A percentile compares a stretch with the other conserved stretches of the same genome.
Conservation (phyloP, 2,797 vertebrate species). For the Tarsius wallacei region DNA sequence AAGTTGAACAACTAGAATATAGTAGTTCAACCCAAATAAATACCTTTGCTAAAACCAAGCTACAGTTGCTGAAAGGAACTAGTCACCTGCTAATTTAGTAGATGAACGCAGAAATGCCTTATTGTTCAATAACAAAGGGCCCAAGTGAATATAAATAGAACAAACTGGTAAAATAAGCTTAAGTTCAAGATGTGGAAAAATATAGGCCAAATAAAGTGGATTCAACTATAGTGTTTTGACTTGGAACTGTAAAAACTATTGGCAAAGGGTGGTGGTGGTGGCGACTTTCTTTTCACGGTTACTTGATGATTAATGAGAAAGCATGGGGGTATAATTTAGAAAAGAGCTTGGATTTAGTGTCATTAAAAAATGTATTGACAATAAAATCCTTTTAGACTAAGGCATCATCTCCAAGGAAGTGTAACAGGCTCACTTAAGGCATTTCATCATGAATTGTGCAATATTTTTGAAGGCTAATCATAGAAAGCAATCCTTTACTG, state of each 20-base stretch:
- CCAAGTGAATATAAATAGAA: constrained; percentile 44
- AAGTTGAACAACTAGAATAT: not conserved
- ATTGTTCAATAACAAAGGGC: not conserved
- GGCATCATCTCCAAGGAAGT: not conserved
- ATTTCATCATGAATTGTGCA: constrained; percentile 55
- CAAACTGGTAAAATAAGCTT: constrained; percentile 36
- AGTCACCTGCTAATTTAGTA: not conserved
- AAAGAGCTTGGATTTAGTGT: not conserved
- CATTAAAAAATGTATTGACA: constrained; percentile 54
- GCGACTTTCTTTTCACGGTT: constrained; percentile 32
- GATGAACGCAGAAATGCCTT: not conserved
- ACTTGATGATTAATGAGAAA: constrained; percentile 55
- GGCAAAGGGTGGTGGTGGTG: not conserved
- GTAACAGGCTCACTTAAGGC: constrained; percentile 19
- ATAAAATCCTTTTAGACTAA: constrained; percentile 54
- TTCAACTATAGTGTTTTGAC: constrained; percentile 18
- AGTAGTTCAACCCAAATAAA: not conserved
- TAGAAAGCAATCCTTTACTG: constrained; percentile 46
- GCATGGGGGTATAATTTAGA: not conserved
- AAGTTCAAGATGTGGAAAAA: not conserved
- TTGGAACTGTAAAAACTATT: constrained; percentile 10
- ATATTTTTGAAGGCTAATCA: constrained; percentile 53
- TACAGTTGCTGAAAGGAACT: constrained; percentile 25
- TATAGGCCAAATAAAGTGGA: not conserved
- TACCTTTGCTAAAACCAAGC: constrained; percentile 25